Conservation (phyloP, 2,888 invertebrate genomes). For the Ochropleura leucogaster region DNA sequence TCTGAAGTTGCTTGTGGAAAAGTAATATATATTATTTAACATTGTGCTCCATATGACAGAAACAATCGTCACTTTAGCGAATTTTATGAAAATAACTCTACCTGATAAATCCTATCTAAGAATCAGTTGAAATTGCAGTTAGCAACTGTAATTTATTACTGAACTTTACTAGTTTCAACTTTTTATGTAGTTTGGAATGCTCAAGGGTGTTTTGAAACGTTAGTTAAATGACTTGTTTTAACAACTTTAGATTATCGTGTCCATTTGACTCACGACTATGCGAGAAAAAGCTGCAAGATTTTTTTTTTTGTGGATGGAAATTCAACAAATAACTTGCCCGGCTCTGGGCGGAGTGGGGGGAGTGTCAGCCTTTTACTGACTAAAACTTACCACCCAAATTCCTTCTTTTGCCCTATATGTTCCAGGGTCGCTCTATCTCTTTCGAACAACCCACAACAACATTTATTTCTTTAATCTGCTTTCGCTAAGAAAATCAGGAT, state of each 20-base stretch:
- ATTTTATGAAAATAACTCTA: constrained; percentile 35
- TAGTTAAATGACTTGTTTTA: constrained; percentile 4
- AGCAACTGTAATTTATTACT: constrained; percentile 31
- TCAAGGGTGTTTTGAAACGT: constrained; percentile 2
- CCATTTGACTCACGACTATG: background rate
- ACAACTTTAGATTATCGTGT: background rate
- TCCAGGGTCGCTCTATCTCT: too few relatives aligned
- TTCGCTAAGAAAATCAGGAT: background rate
- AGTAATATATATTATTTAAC: constrained; percentile 39
- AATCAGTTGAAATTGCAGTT: constrained; percentile 32
- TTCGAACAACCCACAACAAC: too few relatives aligned
- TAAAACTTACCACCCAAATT: too few relatives aligned
- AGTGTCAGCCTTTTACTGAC: too few relatives aligned
- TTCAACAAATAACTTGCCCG: too few relatives aligned
- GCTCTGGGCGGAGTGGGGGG: too few relatives aligned
- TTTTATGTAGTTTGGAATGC: background rate
- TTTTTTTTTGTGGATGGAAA: background rate
- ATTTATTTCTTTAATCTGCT: background rate
- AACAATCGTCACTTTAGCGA: constrained; percentile 19
- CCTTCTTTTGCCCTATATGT: too few relatives aligned
- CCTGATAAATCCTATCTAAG: background rate
- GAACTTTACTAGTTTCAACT: constrained; percentile 40
- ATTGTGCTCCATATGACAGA: constrained; percentile 4
- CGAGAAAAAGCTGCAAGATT: background rate
- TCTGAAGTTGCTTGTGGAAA: constrained; percentile 21